Percentiles rank a stretch among this genome's conserved stretches.
Conservation (phyloP, 2,113 vertebrate species). For the Mustela lutreola region DNA sequence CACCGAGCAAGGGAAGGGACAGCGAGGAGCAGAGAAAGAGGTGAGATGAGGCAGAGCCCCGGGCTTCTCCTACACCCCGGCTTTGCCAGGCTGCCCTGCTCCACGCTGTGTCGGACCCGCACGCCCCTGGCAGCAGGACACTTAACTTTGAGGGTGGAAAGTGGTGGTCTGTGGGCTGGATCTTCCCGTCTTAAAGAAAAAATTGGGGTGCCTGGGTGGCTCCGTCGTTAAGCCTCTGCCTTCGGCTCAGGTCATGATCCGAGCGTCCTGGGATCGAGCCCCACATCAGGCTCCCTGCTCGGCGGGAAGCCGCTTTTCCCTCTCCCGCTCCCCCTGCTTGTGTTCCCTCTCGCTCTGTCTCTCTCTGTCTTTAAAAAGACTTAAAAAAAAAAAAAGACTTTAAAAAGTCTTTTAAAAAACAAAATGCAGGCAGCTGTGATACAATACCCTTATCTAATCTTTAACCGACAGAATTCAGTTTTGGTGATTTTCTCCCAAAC, state of each 20-base stretch:
- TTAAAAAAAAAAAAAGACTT: too few species aligned
- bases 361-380: too few species aligned
- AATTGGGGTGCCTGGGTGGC: too few species aligned
- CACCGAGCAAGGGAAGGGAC: neutral
- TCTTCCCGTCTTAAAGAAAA: neutral
- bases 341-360: too few species aligned
- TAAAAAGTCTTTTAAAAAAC: neutral
- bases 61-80: neutral
- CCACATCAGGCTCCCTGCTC: too few species aligned
- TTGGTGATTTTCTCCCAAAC: neutral
- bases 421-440: neutral
- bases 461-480: neutral
- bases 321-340: too few species aligned
- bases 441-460: neutral
- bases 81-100: too few species aligned
- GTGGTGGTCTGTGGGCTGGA: neutral
- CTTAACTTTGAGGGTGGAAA: neutral
- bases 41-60: neutral
- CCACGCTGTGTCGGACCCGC: neutral
- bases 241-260: too few species aligned
- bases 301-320: too few species aligned
- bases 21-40: too few species aligned
- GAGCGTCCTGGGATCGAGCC: too few species aligned
- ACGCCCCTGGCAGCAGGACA: neutral
- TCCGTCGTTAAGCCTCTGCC: too few species aligned